Evolutionary conservation across 2,888 invertebrate genomes (phyloP).

Genomic region (Drosophila pseudotakahashii): DNA sequence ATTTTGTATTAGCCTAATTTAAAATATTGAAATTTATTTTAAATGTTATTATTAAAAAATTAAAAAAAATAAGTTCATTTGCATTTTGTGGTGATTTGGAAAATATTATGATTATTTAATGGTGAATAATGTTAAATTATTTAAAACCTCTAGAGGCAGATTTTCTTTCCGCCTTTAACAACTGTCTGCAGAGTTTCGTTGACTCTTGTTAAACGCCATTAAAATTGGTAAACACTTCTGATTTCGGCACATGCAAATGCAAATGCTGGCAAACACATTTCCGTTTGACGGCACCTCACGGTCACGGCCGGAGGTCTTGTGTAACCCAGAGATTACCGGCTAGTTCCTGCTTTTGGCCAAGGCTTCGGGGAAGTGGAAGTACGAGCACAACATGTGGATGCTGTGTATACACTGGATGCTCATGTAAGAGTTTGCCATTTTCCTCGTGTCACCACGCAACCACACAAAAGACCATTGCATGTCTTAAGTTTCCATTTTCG

Average conservation of each 20-base stretch:
- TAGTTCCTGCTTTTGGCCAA: slow-evolving; percentile 32
- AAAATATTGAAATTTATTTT: too few species aligned
- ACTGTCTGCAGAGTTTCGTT: background rate
- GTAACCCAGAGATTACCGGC: slow-evolving; percentile 7
- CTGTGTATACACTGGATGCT: slow-evolving; percentile 19
- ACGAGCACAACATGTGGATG: background rate
- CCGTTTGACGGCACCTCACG: slow-evolving; percentile 7
- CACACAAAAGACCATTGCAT: slow-evolving; percentile 28
- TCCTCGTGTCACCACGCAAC: slow-evolving; percentile 18
- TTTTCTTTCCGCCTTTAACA: background rate
- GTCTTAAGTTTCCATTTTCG: slow-evolving; percentile 14
- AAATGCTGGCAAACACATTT: slow-evolving; percentile 30
- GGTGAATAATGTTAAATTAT: too few species aligned
- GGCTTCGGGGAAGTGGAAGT: slow-evolving; percentile 21
- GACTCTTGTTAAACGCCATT: background rate
- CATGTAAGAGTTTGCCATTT: slow-evolving; percentile 45
- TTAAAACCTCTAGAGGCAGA: too few species aligned
- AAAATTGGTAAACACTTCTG: slow-evolving; percentile 22
- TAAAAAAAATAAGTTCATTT: too few species aligned
- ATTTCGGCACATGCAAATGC: slow-evolving; percentile 22
- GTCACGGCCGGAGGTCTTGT: slow-evolving; percentile 31
- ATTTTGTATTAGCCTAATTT: too few species aligned
- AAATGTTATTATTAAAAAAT: too few species aligned
- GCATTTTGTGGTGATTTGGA: too few species aligned
- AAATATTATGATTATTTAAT: too few species aligned